Percentiles rank a stretch among this genome's conserved stretches.
phyloP scores from a whole-genome alignment of 2,888 invertebrate genomes.

The Erebia epiphron region DNA sequence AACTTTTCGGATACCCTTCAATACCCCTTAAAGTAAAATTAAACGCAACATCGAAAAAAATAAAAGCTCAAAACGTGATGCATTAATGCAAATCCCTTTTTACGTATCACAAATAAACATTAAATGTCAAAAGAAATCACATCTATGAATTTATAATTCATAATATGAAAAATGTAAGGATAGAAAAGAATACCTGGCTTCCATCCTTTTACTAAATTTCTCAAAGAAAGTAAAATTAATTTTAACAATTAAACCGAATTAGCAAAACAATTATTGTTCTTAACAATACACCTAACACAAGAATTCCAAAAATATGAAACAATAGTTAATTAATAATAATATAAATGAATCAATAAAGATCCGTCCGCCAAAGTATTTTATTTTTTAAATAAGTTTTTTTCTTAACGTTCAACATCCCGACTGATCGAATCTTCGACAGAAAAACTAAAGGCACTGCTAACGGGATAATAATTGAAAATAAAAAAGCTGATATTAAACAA shows the following conservation, averaged over 20 bases:
- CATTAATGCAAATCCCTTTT: slow-evolving; percentile 78
- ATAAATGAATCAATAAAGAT: slow-evolving; percentile 33
- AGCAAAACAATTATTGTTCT: slow-evolving; percentile 48
- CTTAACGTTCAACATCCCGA: neutral
- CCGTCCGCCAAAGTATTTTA: slow-evolving; percentile 1
- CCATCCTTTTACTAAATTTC: slow-evolving; percentile 47
- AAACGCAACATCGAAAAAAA: slow-evolving; percentile 58
- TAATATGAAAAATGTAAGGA: slow-evolving; percentile 65
- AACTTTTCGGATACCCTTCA: slow-evolving; percentile 53
- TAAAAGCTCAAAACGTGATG: slow-evolving; percentile 71
- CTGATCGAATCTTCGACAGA: neutral
- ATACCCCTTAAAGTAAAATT: slow-evolving; percentile 56
- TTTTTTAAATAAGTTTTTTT: neutral
- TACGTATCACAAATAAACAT: slow-evolving; percentile 82
- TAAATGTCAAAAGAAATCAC: slow-evolving; percentile 83
- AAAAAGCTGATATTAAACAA: neutral
- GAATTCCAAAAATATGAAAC: slow-evolving; percentile 42
- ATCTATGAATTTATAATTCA: slow-evolving; percentile 84
- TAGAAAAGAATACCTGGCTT: slow-evolving; percentile 69
- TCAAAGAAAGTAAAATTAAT: slow-evolving; percentile 48
- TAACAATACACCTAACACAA: slow-evolving; percentile 49
- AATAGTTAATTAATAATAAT: slow-evolving; percentile 28
- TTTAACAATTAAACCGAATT: slow-evolving; percentile 53
- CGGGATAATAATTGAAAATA: neutral
- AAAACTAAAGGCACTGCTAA: slow-evolving; percentile 1